A percentile compares a stretch with the other conserved stretches of the same genome.
Evolutionary conservation across 2,888 invertebrate species (phyloP).

Genomic region (Phalangium opilio): DNA sequence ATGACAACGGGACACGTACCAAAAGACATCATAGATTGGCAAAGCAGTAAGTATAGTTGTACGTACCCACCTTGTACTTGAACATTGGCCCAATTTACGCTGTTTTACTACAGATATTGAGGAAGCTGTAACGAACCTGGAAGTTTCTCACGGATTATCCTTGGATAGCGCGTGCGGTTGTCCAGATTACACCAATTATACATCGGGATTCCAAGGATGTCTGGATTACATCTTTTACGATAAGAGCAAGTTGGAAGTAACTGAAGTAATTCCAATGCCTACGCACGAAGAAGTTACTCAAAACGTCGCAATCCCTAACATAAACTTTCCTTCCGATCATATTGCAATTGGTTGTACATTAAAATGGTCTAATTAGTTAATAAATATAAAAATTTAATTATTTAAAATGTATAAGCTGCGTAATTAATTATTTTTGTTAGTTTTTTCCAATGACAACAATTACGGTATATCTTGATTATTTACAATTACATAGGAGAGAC

Average conservation of each 20-base stretch:
- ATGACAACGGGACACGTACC: slow-evolving; percentile 53
- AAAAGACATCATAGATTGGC: slow-evolving; percentile 54
- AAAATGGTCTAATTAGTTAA: slow-evolving; percentile 32
- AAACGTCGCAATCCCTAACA: slow-evolving; percentile 67
- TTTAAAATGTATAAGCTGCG: too few species aligned
- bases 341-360: slow-evolving; percentile 73
- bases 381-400: too few species aligned
- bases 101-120: slow-evolving; percentile 26
- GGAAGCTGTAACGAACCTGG: slow-evolving; percentile 47
- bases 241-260: slow-evolving; percentile 19
- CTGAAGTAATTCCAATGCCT: slow-evolving; percentile 58
- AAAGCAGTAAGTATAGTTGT: slow-evolving; percentile 46
- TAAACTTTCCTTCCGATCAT: slow-evolving; percentile 86
- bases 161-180: slow-evolving; percentile 68
- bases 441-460: too few species aligned
- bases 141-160: slow-evolving; percentile 45
- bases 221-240: slow-evolving; percentile 77
- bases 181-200: slow-evolving; percentile 70
- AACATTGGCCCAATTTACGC: too few species aligned
- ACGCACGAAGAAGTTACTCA: slow-evolving; percentile 54
- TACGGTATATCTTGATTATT: too few species aligned
- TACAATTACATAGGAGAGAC: too few species aligned
- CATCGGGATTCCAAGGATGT: slow-evolving; percentile 62
- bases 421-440: too few species aligned
- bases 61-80: too few species aligned